These are phyloP conservation scores for Cephalotes varians DNA, from an alignment of 2,888 invertebrate species.

Conservation along the genomic window DNA sequence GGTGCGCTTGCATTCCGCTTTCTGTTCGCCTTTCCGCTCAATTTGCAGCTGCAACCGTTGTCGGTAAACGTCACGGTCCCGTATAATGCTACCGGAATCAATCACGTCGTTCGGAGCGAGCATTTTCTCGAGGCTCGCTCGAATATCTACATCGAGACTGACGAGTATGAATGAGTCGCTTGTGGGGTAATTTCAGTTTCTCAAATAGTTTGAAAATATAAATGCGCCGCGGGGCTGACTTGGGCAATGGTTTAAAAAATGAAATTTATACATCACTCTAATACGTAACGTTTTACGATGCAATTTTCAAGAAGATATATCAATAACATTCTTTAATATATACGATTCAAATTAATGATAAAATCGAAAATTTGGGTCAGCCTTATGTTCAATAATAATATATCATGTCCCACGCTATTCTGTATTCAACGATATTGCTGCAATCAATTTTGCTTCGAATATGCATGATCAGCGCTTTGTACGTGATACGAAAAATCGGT, in stretches of 20 bases:
- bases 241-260: neutral
- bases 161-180: constrained; percentile 6
- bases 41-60: constrained; percentile 24
- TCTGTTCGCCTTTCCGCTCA: constrained; percentile 31
- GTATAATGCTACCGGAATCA: constrained; percentile 32
- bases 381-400: neutral
- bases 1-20: neutral
- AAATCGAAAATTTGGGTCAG: neutral
- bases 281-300: neutral
- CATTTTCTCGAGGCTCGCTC: constrained; percentile 5
- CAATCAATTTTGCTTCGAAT: constrained; percentile 36
- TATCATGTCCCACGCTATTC: constrained; percentile 6
- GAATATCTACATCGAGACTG: neutral
- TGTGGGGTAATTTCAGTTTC: constrained; percentile 1
- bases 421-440: constrained; percentile 29
- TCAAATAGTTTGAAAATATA: neutral
- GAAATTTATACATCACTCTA: neutral
- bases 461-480: constrained; percentile 43
- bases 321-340: neutral
- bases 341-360: neutral
- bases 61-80: constrained; percentile 26
- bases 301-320: neutral
- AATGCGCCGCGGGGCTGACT: neutral
- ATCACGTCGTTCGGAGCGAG: constrained; percentile 10
- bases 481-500: constrained; percentile 40